Conservation (phyloP, 2,888 invertebrate genomes). For the Hydraecia micacea region DNA sequence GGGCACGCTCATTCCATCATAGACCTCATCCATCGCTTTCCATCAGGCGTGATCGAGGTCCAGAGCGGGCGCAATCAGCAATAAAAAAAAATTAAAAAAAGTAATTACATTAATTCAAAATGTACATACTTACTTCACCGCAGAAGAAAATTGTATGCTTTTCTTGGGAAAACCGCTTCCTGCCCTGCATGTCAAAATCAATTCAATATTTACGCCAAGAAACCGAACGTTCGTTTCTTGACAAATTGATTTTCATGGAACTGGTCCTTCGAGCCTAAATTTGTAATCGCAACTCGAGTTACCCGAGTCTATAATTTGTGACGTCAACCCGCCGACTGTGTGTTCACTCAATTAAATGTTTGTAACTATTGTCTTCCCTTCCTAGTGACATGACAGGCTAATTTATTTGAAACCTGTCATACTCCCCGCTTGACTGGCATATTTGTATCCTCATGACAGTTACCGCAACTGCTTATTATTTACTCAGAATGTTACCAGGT, state of each 20-base stretch:
- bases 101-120: not conserved
- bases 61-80: too few species aligned
- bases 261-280: constrained; percentile 36
- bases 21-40: too few species aligned
- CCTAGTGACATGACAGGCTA: constrained; percentile 46
- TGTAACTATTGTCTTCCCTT: constrained; percentile 57
- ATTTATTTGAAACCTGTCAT: constrained; percentile 64
- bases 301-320: constrained; percentile 42
- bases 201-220: constrained; percentile 19
- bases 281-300: constrained; percentile 46
- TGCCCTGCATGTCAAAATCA: constrained; percentile 7
- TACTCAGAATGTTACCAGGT: constrained; percentile 28
- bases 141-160: not conserved
- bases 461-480: constrained; percentile 40
- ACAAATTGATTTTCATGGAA: constrained; percentile 53
- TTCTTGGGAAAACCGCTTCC: not conserved
- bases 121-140: not conserved
- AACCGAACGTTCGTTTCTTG: constrained; percentile 15
- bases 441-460: constrained; percentile 57
- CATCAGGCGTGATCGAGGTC: too few species aligned
- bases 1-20: too few species aligned
- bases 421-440: constrained; percentile 47
- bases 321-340: constrained; percentile 44
- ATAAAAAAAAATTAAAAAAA: too few species aligned
- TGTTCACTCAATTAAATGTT: constrained; percentile 60